Conservation (phyloP, 1,140 invertebrate genomes). For the Drosophila busckii region DNA sequence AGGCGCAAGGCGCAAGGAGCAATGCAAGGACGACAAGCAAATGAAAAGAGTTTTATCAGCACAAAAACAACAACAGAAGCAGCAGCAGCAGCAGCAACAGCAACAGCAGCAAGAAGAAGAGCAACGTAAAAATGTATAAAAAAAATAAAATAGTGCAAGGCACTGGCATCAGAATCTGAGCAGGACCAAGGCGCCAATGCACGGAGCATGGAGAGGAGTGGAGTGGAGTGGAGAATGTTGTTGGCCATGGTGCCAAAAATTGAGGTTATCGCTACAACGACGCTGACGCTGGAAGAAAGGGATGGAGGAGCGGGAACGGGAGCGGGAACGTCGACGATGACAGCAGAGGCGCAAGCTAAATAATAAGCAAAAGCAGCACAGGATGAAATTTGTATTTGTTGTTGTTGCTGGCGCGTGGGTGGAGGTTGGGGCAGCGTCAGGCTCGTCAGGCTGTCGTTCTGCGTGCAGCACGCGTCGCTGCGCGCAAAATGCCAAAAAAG, state of each 20-base stretch:
- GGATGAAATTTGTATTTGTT: slow-evolving; percentile 7
- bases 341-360: slow-evolving; percentile 24
- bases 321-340: background rate
- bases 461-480: slow-evolving; percentile 66
- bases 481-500: slow-evolving; percentile 65
- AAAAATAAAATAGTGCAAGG: slow-evolving; percentile 48
- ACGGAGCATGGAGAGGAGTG: background rate
- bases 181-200: slow-evolving; percentile 31
- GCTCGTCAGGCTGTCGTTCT: slow-evolving; percentile 55
- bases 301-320: slow-evolving; percentile 3
- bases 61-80: slow-evolving; percentile 10
- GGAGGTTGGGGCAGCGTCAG: slow-evolving; percentile 38
- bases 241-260: slow-evolving; percentile 73
- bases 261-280: slow-evolving; percentile 64
- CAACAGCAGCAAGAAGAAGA: slow-evolving; percentile 11
- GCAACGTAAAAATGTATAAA: slow-evolving; percentile 11
- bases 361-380: slow-evolving; percentile 29
- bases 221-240: slow-evolving; percentile 28
- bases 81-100: too few relatives aligned
- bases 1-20: slow-evolving; percentile 2
- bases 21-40: slow-evolving; percentile 43
- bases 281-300: slow-evolving; percentile 18
- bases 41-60: slow-evolving; percentile 73
- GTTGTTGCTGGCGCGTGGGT: slow-evolving; percentile 29
- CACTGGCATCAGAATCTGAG: slow-evolving; percentile 62